Conservation (phyloP, 64 coral and sea anemone species). For the Stichodactyla helianthus region DNA sequence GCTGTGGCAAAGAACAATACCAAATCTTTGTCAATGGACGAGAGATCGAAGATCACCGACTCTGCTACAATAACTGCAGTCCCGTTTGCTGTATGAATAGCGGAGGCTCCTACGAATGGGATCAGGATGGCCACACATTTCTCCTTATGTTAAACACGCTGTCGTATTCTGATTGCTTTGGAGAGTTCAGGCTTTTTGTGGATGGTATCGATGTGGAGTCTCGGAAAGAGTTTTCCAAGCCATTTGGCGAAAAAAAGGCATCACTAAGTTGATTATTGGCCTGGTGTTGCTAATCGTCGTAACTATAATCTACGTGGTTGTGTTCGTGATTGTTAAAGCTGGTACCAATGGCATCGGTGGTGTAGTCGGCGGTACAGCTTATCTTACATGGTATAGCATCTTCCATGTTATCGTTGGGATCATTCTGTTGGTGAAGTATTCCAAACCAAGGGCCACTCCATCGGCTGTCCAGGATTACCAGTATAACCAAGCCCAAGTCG, state of each 20-base stretch:
- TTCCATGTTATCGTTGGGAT: background rate
- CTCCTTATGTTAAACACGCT: conserved; percentile 55
- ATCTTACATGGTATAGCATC: background rate
- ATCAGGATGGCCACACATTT: conserved; percentile 75
- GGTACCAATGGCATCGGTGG: background rate
- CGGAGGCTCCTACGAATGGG: conserved; percentile 77
- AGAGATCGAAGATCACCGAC: conserved; percentile 27
- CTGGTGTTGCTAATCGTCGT: no score
- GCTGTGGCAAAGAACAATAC: conserved; percentile 51
- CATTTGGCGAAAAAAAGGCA: conserved; percentile 74
- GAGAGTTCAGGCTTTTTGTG: conserved; percentile 78
- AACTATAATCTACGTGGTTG: background rate
- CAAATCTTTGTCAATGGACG: conserved; percentile 71
- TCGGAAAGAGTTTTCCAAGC: conserved; percentile 65
- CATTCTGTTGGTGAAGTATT: background rate
- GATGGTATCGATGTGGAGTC: conserved; percentile 83
- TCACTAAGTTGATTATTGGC: no score
- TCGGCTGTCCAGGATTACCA: background rate
- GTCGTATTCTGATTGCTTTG: conserved; percentile 39
- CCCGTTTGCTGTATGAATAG: conserved; percentile 57
- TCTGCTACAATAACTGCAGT: conserved; percentile 66
- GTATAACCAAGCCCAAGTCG: background rate
- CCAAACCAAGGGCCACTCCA: background rate
- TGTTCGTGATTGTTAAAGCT: background rate
- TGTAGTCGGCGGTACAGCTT: background rate